Conservation (phyloP, 2,888 invertebrate species). For the Gasteruption jaculator region DNA sequence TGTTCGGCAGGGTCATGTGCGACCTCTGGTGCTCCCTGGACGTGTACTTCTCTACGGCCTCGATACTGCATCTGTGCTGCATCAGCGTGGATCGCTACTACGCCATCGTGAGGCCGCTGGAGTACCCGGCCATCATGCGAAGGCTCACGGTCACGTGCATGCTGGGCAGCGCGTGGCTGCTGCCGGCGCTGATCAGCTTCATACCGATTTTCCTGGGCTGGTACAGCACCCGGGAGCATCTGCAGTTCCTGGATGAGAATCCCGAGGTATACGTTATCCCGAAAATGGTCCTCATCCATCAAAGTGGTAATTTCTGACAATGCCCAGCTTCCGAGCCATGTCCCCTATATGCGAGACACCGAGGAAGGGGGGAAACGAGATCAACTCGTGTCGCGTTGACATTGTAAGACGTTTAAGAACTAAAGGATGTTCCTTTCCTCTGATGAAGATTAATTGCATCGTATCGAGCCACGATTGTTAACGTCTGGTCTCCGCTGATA, state of each 20-base stretch:
- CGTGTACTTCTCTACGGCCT: constrained; percentile 89
- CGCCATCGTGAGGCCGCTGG: constrained; percentile 85
- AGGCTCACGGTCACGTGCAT: constrained; percentile 62
- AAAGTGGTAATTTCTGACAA: not conserved
- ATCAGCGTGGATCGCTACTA: constrained; percentile 91
- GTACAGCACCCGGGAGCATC: constrained; percentile 64
- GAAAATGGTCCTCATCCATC: not conserved
- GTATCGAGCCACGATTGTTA: no score
- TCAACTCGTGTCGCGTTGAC: no score
- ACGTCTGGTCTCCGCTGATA: no score
- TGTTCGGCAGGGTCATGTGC: constrained; percentile 86
- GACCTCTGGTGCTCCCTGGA: constrained; percentile 93
- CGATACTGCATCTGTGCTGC: constrained; percentile 89
- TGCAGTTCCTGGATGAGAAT: constrained; percentile 56
- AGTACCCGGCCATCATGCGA: constrained; percentile 91
- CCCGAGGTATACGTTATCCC: constrained; percentile 65
- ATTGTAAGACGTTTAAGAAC: no score
- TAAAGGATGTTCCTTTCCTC: no score
- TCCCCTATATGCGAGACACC: no score
- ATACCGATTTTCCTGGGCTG: constrained; percentile 62
- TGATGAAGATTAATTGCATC: no score
- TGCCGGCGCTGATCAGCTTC: constrained; percentile 61
- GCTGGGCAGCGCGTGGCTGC: constrained; percentile 57
- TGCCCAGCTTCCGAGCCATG: no score
- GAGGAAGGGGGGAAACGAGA: no score